These are phyloP conservation scores for Ibycter americanus DNA, from an alignment of 2,797 vertebrate species.

Conservation along the genomic window DNA sequence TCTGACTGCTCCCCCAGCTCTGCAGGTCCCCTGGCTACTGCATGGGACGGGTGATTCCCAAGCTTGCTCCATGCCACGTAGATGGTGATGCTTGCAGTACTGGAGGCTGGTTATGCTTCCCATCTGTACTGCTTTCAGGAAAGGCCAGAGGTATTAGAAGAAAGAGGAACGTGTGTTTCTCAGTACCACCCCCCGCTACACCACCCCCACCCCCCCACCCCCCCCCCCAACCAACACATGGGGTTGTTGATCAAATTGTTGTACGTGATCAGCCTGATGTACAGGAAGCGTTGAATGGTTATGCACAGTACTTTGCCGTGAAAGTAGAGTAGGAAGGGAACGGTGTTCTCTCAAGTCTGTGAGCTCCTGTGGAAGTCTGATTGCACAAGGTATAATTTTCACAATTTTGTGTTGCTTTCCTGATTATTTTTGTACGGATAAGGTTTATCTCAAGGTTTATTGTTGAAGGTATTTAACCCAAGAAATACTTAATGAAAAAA, in stretches of 20 bases:
- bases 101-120: not conserved
- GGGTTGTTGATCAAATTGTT: not conserved
- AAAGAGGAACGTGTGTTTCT: not conserved
- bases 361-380: not conserved
- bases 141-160: not conserved
- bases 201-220: no score
- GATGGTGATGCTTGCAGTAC: accelerated
- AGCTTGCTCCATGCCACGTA: accelerated
- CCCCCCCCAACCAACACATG: not conserved
- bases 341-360: not conserved
- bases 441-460: not conserved
- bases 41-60: not conserved
- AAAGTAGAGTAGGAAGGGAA: not conserved
- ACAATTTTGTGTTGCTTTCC: not conserved
- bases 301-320: accelerated
- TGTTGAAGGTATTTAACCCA: not conserved
- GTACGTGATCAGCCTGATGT: not conserved
- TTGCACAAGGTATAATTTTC: not conserved
- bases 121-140: not conserved
- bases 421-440: not conserved
- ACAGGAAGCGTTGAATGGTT: not conserved
- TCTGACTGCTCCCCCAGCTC: not conserved
- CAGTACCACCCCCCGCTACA: no score
- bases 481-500: not conserved
- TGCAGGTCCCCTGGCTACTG: not conserved